These are phyloP conservation scores for Anabacerthia variegaticeps DNA, from an alignment of 2,797 vertebrate genomes.

Conservation along the genomic window DNA sequence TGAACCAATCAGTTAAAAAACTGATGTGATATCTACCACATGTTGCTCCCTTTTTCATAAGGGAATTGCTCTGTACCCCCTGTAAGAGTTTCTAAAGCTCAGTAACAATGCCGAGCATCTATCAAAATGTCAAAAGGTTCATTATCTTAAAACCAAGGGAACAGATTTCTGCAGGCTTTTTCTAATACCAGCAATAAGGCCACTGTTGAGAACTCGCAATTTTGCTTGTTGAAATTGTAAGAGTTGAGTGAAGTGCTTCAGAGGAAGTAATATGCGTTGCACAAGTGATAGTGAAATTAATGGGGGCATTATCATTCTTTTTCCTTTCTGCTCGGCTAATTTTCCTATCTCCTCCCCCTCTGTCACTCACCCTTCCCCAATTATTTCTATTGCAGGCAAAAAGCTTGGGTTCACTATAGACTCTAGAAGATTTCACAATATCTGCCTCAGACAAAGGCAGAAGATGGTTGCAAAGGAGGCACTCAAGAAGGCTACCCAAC, in stretches of 20 bases:
- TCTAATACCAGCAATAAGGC: conserved; percentile 59
- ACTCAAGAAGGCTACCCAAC: conserved; percentile 74
- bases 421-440: conserved; percentile 82
- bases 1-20: conserved; percentile 72
- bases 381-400: conserved; percentile 73
- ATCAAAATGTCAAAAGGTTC: conserved; percentile 81
- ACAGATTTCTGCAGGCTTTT: conserved; percentile 63
- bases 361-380: background rate
- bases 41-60: conserved; percentile 78
- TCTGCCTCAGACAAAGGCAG: conserved; percentile 86
- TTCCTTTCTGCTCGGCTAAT: conserved; percentile 16
- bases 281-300: conserved; percentile 55
- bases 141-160: conserved; percentile 77
- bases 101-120: conserved; percentile 75
- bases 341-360: conserved; percentile 3
- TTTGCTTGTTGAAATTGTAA: conserved; percentile 65
- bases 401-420: conserved; percentile 84
- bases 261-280: conserved; percentile 53
- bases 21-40: conserved; percentile 77
- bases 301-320: conserved; percentile 57
- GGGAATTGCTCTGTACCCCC: conserved; percentile 74
- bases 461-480: conserved; percentile 79
- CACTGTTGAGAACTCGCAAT: conserved; percentile 64
- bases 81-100: conserved; percentile 76
- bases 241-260: conserved; percentile 53